Evolutionary conservation across 2,113 vertebrate species (phyloP), one percentile per base, ranked within the genome.

Genomic region (Hippopotamus amphibius): DNA sequence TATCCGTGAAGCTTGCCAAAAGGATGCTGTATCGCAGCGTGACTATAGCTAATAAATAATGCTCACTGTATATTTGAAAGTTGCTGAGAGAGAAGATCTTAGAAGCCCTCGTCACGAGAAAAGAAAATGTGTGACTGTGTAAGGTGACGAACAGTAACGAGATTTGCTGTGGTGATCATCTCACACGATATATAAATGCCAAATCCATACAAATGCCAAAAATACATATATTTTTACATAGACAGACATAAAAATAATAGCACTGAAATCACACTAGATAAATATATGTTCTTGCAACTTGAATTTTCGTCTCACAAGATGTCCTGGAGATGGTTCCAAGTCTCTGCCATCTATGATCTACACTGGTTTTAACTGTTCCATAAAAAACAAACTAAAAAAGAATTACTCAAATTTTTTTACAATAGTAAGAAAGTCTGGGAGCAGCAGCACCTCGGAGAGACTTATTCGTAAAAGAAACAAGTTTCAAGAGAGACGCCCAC

Each of bases 351-450:
- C 24, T 63, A n/a, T 2, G 80, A 3, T 50, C 37, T 80, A 41
- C 24, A 61, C 26, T 53, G 5, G 13, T 84, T 90, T 88, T 80
- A 91, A 93, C 22, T 48, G 15, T 26, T 37, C 30, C 22, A 17
- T 61, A 37, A 24, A 37, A 80, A 37, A 55, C 19, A 80, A 13
- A 57, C 12, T 30, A 76, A 19, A 24, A n/a, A 89, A 86, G 84
- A 95, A 71, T 93, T 63, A 71, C 24, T 85, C 77, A 15, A 24
- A 24, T 59, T 88, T 69, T 69, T 88, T 88, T n/a, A 74, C 22
- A 82, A 71, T 65, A 88, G 77, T 46, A 69, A 79, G 28, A 28
- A 84, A 46, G 57, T 72, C 30, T 89, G 7, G 85, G 88, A 84
- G 63, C 17, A 19, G 24, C n/a, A 92, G 69, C 26, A 17, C 85